These are phyloP conservation scores for Coendou prehensilis DNA, from an alignment of 2,797 vertebrate genomes.

Conservation along the genomic window DNA sequence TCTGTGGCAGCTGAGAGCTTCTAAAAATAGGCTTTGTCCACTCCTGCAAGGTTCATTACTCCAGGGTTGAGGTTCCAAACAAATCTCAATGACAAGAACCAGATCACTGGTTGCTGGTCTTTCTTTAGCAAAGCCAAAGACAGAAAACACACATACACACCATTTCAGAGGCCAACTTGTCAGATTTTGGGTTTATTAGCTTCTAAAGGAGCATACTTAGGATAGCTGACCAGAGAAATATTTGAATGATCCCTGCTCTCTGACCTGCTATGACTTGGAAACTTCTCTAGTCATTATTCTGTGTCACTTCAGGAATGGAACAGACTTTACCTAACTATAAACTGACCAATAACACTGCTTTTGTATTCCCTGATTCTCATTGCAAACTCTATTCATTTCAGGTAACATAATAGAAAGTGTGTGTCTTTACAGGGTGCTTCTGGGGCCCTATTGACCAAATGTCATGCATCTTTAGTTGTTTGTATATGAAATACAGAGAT, in stretches of 20 bases:
- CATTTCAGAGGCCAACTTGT: slow-evolving; percentile 31
- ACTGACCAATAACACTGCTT: neutral
- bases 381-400: neutral
- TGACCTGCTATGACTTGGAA: neutral
- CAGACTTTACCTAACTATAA: slow-evolving; percentile 28
- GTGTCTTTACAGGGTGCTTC: neutral
- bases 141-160: neutral
- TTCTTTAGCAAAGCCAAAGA: slow-evolving; percentile 67
- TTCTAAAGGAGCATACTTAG: neutral
- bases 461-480: neutral
- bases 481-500: slow-evolving; percentile 20
- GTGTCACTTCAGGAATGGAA: neutral
- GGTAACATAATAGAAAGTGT: neutral
- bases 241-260: neutral
- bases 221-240: neutral
- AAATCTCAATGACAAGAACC: slow-evolving; percentile 74
- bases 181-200: slow-evolving; percentile 32
- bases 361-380: neutral
- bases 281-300: slow-evolving; percentile 10
- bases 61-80: slow-evolving; percentile 54
- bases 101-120: slow-evolving; percentile 58
- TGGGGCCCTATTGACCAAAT: slow-evolving; percentile 14
- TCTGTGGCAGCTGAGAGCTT: slow-evolving; percentile 75
- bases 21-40: slow-evolving; percentile 79
- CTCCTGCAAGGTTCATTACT: slow-evolving; percentile 56